Evolutionary conservation across 2,888 invertebrate genomes (phyloP).

Genomic region (Clistopyga incitator): DNA sequence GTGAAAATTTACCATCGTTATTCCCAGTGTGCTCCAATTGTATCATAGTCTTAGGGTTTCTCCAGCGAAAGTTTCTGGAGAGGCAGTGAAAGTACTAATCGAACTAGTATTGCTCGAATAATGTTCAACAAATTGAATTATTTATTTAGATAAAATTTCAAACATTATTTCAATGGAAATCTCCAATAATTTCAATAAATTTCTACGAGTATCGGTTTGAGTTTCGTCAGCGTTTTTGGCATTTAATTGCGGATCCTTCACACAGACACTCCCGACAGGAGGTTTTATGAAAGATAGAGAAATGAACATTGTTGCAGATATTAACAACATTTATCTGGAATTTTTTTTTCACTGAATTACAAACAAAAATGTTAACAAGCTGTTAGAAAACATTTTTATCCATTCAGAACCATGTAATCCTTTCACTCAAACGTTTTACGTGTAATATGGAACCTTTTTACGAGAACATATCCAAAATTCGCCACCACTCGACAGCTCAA

Average conservation of each 20-base stretch:
- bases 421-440: too few relatives aligned
- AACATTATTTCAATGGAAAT: not conserved
- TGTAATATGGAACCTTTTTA: too few relatives aligned
- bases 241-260: not conserved
- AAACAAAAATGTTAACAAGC: too few relatives aligned
- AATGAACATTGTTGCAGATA: too few relatives aligned
- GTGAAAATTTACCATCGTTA: constrained; percentile 60
- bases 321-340: too few relatives aligned
- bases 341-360: too few relatives aligned
- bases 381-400: too few relatives aligned
- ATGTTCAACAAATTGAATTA: too few relatives aligned
- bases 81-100: not conserved
- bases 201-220: not conserved
- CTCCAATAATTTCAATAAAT: not conserved
- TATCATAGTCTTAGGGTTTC: constrained; percentile 23
- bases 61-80: not conserved
- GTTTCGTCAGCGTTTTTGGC: not conserved
- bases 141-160: not conserved
- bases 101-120: not conserved
- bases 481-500: too few relatives aligned
- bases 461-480: too few relatives aligned
- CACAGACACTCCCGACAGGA: not conserved
- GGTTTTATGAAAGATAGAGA: not conserved
- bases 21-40: constrained; percentile 64
- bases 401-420: too few relatives aligned